Conservation (phyloP, 2,113 vertebrate species). For the Calcarius ornatus region DNA sequence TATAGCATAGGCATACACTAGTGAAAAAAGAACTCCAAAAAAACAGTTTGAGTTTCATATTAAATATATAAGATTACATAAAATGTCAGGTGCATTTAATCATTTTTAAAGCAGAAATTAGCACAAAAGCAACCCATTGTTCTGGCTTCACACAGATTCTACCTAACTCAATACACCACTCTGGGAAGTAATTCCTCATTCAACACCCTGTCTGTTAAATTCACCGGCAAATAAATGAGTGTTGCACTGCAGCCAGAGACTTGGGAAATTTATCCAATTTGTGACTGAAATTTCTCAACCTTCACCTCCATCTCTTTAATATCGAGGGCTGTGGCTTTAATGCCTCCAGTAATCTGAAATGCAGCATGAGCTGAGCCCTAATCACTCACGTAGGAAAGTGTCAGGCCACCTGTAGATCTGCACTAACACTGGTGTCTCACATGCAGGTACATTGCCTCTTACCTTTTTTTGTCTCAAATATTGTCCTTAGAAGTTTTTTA, state of each 20-base stretch:
- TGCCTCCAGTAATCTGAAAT: not conserved
- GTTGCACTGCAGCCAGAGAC: not conserved
- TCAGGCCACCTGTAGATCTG: not conserved
- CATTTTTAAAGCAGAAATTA: conserved; percentile 32
- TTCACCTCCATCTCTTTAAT: conserved; percentile 5
- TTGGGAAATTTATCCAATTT: conserved; percentile 34
- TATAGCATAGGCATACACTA: not conserved
- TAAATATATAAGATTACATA: conserved; percentile 5
- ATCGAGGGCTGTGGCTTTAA: not conserved
- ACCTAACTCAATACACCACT: not conserved
- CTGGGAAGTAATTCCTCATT: conserved; percentile 35
- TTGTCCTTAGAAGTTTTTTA: not conserved
- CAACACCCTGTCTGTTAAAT: conserved; percentile 33
- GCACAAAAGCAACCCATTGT: conserved; percentile 4
- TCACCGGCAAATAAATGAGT: conserved; percentile 37
- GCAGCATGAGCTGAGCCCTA: not conserved
- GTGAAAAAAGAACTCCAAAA: not conserved
- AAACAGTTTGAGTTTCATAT: not conserved
- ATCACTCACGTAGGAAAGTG: not conserved
- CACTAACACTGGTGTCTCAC: not conserved
- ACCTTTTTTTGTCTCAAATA: not conserved
- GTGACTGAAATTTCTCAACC: conserved; percentile 5
- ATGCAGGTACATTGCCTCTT: not conserved
- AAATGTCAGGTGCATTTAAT: conserved; percentile 25
- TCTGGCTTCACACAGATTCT: not conserved